Base-by-base conservation (phyloP, 2,797 vertebrate species). In the Alouatta caraya region DNA sequence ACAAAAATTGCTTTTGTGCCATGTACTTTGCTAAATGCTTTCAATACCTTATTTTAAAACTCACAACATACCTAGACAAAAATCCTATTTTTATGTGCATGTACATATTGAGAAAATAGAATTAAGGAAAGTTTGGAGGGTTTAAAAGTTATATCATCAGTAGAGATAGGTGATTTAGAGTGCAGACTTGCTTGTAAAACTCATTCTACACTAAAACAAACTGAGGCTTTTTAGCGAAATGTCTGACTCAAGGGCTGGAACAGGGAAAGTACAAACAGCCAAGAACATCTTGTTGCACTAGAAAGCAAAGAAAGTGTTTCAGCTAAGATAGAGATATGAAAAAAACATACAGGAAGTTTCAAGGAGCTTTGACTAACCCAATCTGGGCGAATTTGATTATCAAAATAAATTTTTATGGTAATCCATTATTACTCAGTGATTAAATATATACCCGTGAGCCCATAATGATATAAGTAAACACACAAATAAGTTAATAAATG, bases 381-480 rank as follows among this genome's bases (percentile, higher is more conserved):
- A 97, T 70, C 17, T 87, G 37, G 26, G n/a, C 5, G 52, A 92
- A 88, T 39, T 46, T 61, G 67, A 90, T 8, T 67, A 88, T 73
- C 61, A 64, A 96, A 94, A 72, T 78, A 70, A 92, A 85, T 92
- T 46, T 72, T 72, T 13, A 88, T 88, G 33, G 3, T 64, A 84
- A 88, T 57, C 26, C 4, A 22, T 33, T n/a, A 87, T 52, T 78
- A 79, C 1, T 2, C 33, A 95, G 30, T 87, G 21, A 91, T 73
- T 79, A 91, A 93, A 61, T 83, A 72, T 44, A 80, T 57, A 73
- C 48, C 28, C 26, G 57, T 64, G 46, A 95, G 59, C 57, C 7
- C 3, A 80, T 28, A 85, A 1, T 28, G n/a, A 61, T 28, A 75
- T 37, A 79, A 88, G 64, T 46, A 70, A 73, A 80, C 57, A 80